phyloP scores from a whole-genome alignment of 2,797 vertebrate genomes.

The Cuculus canorus region DNA sequence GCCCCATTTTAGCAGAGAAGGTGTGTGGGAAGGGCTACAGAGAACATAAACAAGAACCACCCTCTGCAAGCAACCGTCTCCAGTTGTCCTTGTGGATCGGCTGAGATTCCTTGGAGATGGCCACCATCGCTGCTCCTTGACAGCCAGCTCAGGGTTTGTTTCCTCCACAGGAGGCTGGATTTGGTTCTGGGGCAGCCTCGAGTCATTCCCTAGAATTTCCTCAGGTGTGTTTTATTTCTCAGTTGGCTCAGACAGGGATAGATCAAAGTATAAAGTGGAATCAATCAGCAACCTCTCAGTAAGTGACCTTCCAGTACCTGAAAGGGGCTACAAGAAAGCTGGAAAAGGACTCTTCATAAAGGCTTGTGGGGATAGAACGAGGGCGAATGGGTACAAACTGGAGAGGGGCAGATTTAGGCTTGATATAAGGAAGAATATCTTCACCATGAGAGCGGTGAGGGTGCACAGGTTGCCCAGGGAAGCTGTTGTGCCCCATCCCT shows the following conservation, averaged over 20 bases:
- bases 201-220: neutral
- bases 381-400: too few relatives aligned
- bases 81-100: neutral
- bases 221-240: neutral
- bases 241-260: neutral
- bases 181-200: neutral
- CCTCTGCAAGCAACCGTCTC: neutral
- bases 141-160: neutral
- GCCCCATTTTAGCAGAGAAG: neutral
- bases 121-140: neutral
- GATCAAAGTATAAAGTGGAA: neutral
- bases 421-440: too few relatives aligned
- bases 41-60: neutral
- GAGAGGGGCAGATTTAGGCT: too few relatives aligned
- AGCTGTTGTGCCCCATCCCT: too few relatives aligned
- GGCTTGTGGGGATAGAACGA: too few relatives aligned
- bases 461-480: too few relatives aligned
- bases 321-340: too few relatives aligned
- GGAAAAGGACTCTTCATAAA: too few relatives aligned
- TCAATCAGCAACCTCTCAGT: too few relatives aligned
- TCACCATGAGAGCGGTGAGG: too few relatives aligned
- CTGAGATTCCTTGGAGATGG: accelerated
- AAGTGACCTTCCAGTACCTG: too few relatives aligned
- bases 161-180: neutral
- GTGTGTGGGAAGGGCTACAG: neutral